A percentile compares a stretch with the other conserved stretches of the same genome.
These are phyloP conservation scores for Nymphalis urticae DNA, from an alignment of 2,888 invertebrate species.

Conservation along the genomic window DNA sequence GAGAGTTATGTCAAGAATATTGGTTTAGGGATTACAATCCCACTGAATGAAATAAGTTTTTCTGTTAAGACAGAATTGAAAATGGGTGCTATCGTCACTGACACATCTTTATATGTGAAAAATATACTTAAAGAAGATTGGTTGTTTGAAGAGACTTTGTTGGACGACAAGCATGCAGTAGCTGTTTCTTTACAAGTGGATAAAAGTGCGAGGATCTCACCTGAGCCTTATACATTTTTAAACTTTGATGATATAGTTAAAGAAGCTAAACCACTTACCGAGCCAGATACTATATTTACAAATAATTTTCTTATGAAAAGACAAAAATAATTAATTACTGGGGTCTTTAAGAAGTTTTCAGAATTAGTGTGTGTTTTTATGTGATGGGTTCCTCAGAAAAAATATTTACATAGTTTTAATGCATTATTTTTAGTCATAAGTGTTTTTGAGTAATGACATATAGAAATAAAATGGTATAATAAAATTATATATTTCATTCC, in stretches of 20 bases:
- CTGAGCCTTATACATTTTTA: slow-evolving; percentile 77
- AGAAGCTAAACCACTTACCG: slow-evolving; percentile 67
- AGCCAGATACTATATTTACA: slow-evolving; percentile 80
- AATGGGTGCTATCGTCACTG: slow-evolving; percentile 70
- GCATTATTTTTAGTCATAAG: slow-evolving; percentile 2
- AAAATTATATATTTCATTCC: slow-evolving; percentile 24
- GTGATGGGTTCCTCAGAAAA: neutral
- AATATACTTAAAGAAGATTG: slow-evolving; percentile 82
- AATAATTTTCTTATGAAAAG: slow-evolving; percentile 82
- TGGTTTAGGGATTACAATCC: slow-evolving; percentile 91
- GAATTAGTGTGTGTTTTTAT: neutral
- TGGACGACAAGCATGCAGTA: slow-evolving; percentile 89
- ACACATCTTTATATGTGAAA: slow-evolving; percentile 85
- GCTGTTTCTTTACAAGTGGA: slow-evolving; percentile 84
- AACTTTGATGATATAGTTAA: slow-evolving; percentile 83
- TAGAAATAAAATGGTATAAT: slow-evolving; percentile 10
- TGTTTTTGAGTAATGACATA: slow-evolving; percentile 5
- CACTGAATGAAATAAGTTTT: slow-evolving; percentile 90
- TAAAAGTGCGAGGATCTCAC: slow-evolving; percentile 45
- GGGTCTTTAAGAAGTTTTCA: slow-evolving; percentile 4
- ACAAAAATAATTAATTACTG: slow-evolving; percentile 47
- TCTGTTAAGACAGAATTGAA: slow-evolving; percentile 81
- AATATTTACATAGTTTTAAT: slow-evolving; percentile 1
- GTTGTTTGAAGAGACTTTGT: slow-evolving; percentile 91
- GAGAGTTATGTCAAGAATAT: slow-evolving; percentile 96